Evolutionary conservation across 2,888 invertebrate genomes (phyloP).

Genomic region (Endomychus coccineus): DNA sequence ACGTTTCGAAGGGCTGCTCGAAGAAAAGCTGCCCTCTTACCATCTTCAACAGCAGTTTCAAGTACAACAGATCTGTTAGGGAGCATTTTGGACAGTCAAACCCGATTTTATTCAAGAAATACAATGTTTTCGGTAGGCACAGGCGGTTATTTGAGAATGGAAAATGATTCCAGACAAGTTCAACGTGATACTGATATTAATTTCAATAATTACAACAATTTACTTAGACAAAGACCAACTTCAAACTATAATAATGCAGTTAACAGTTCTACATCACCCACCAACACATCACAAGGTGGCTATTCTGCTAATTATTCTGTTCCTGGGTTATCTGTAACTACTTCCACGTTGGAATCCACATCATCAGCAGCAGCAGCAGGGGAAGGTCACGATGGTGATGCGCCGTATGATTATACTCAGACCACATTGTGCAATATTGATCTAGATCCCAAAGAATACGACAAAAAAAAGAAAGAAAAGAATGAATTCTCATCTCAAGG

Average conservation of each 20-base stretch:
- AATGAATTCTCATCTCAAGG: no score
- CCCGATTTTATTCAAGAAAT: slow-evolving; percentile 60
- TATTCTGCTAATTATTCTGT: no score
- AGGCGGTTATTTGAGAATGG: slow-evolving; percentile 56
- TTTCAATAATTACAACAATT: slow-evolving; percentile 4
- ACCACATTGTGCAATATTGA: slow-evolving; percentile 28
- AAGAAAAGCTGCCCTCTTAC: slow-evolving; percentile 44
- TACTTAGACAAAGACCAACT: slow-evolving; percentile 17
- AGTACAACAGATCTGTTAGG: slow-evolving; percentile 56
- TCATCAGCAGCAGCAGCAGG: slow-evolving; percentile 18
- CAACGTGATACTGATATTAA: slow-evolving; percentile 2
- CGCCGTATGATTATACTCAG: slow-evolving; percentile 33
- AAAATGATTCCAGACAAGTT: slow-evolving; percentile 27
- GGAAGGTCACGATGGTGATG: slow-evolving; percentile 19
- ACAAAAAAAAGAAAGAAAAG: slow-evolving; percentile 20
- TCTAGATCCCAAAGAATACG: slow-evolving; percentile 15
- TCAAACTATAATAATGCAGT: no score
- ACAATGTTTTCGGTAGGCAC: slow-evolving; percentile 51
- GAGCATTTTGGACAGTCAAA: slow-evolving; percentile 63
- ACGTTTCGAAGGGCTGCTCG: slow-evolving; percentile 34
- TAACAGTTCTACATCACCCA: no score
- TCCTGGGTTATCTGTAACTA: no score
- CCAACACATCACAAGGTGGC: neutral
- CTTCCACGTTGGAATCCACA: slow-evolving; percentile 11
- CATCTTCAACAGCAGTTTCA: slow-evolving; percentile 40